Conservation (phyloP, 2,797 vertebrate genomes). For the Arremon aurantiirostris region DNA sequence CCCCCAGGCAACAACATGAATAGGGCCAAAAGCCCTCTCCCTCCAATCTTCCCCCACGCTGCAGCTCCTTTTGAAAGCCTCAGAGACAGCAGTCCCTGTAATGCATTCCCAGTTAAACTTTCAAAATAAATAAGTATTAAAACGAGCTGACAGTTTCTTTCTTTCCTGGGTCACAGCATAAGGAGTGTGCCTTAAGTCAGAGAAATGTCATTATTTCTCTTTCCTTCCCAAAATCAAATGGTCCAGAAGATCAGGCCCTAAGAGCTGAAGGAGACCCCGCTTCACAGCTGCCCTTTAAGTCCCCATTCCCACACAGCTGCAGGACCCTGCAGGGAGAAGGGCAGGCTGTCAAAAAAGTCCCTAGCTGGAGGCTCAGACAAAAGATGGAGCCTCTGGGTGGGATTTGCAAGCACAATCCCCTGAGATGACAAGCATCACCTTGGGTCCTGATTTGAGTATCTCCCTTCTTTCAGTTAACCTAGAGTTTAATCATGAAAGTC, state of each 20-base stretch:
- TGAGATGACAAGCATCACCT: not conserved
- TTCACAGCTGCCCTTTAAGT: not conserved
- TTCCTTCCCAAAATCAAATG: not conserved
- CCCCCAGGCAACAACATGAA: not conserved
- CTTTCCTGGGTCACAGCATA: not conserved
- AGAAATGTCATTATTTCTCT: not conserved
- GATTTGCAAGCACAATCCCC: not conserved
- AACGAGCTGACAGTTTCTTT: not conserved
- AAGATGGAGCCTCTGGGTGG: not conserved
- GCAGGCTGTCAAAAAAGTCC: not conserved
- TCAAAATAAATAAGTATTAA: not conserved
- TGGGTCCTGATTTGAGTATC: not conserved
- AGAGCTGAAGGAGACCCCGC: not conserved
- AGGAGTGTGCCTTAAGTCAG: not conserved
- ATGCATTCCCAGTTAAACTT: not conserved
- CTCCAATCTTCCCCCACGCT: fast-evolving
- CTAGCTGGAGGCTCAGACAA: not conserved
- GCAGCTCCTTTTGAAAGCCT: not conserved
- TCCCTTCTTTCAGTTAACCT: not conserved
- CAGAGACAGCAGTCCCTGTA: not conserved
- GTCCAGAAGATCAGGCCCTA: not conserved
- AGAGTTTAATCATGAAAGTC: not conserved
- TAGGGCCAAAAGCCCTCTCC: not conserved
- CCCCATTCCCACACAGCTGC: not conserved
- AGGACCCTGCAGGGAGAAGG: not conserved